phyloP scores from a whole-genome alignment of 2,797 vertebrate genomes.

The Acestrorhynchus altus region DNA sequence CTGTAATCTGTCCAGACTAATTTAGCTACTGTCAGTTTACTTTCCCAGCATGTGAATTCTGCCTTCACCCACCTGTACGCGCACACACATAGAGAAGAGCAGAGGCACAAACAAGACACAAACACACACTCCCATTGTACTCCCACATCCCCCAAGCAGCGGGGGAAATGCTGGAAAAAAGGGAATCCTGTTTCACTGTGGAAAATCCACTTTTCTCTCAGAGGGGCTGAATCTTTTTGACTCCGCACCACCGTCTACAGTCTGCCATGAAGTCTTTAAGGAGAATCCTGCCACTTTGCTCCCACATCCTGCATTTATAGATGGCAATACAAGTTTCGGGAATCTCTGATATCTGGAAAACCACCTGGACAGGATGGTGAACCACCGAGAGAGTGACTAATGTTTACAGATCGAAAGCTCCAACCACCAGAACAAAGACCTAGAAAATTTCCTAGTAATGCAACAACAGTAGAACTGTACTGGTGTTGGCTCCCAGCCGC shows the following conservation, averaged over 20 bases:
- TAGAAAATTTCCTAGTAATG: background rate
- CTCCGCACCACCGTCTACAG: slow-evolving; percentile 15
- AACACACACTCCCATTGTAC: slow-evolving; percentile 37
- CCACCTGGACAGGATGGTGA: background rate
- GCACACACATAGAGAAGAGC: slow-evolving; percentile 41
- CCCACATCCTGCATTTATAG: slow-evolving; percentile 9
- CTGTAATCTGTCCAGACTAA: slow-evolving; percentile 57
- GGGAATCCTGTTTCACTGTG: slow-evolving; percentile 57
- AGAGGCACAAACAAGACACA: slow-evolving; percentile 1
- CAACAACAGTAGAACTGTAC: background rate
- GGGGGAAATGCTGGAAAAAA: slow-evolving; percentile 40
- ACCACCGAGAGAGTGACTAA: no score
- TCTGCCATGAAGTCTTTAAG: slow-evolving; percentile 20
- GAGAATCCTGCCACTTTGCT: background rate
- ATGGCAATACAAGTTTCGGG: slow-evolving; percentile 4
- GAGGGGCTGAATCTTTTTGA: slow-evolving; percentile 28
- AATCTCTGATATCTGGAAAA: background rate
- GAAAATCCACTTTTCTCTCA: slow-evolving; percentile 51
- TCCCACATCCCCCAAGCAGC: slow-evolving; percentile 44
- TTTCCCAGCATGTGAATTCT: slow-evolving; percentile 52
- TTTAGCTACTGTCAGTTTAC: slow-evolving; percentile 56
- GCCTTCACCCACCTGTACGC: slow-evolving; percentile 34
- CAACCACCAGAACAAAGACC: background rate
- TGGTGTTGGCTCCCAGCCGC: background rate
- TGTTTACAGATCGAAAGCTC: background rate